phyloP scores from a whole-genome alignment of 2,113 vertebrate species.

The Geococcyx californianus region DNA sequence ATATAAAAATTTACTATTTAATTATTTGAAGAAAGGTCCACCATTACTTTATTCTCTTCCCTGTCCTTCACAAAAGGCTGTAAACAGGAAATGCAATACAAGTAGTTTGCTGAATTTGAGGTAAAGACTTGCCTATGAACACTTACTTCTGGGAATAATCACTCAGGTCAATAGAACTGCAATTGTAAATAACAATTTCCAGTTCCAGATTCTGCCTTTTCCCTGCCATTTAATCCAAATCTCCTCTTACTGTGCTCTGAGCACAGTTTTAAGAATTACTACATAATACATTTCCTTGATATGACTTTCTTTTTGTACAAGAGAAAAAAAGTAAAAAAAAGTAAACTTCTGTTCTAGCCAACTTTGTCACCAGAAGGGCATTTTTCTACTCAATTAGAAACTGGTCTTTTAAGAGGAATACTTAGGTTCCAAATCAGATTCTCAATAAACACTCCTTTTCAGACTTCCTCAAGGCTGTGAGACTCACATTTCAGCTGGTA shows the following conservation, averaged over 20 bases:
- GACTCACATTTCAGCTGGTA: not conserved
- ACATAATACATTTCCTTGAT: not conserved
- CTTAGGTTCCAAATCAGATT: not conserved
- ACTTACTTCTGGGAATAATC: not conserved
- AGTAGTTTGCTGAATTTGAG: not conserved
- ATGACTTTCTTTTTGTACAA: not conserved
- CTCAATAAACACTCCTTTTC: not conserved
- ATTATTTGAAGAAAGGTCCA: not conserved
- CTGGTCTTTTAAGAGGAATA: not conserved
- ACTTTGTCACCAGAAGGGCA: not conserved
- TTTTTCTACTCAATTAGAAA: not conserved
- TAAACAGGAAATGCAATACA: not conserved
- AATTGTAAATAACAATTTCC: not conserved
- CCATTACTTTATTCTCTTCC: not conserved
- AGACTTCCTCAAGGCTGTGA: accelerated
- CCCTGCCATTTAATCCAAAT: not conserved
- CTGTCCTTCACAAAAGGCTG: not conserved
- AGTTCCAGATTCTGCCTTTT: not conserved
- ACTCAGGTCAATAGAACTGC: not conserved
- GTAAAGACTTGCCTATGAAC: not conserved
- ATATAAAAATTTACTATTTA: not conserved
- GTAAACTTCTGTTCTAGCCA: not conserved
- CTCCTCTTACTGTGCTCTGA: not conserved
- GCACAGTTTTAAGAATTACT: not conserved
- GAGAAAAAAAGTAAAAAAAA: not conserved